Conservation (phyloP, 2,888 invertebrate species). For the Ashinkailepas kermadecensis region DNA sequence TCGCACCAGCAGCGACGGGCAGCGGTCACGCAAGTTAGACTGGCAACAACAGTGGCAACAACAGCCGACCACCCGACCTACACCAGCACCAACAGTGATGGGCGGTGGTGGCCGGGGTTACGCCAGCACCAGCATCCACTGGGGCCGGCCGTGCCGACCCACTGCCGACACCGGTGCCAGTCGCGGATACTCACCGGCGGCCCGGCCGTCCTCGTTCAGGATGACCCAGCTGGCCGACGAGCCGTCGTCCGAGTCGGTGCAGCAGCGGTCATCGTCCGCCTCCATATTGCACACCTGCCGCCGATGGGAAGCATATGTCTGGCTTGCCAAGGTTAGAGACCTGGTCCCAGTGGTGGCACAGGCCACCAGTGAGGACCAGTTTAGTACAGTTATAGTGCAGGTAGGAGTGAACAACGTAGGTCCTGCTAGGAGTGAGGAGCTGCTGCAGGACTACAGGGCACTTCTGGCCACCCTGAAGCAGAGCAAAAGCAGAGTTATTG, state of each 20-base stretch:
- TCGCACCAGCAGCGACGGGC: too few species aligned
- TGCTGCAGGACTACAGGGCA: too few species aligned
- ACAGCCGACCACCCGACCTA: neutral
- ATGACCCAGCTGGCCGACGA: constrained; percentile 10
- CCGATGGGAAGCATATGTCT: neutral
- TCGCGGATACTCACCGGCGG: neutral
- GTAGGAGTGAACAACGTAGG: too few species aligned
- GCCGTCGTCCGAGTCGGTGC: neutral
- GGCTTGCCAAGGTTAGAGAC: neutral
- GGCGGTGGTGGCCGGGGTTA: too few species aligned
- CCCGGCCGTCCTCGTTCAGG: neutral
- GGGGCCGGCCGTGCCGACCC: too few species aligned
- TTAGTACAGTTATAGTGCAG: neutral
- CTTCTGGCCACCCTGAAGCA: too few species aligned
- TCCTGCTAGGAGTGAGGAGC: too few species aligned
- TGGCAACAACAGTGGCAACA: too few species aligned
- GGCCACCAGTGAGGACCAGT: too few species aligned
- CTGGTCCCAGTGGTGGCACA: neutral
- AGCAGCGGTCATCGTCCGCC: neutral
- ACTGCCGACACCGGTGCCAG: neutral
- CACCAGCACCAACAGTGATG: neutral
- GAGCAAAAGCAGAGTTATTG: too few species aligned
- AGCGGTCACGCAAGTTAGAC: too few species aligned
- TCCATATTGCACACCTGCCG: neutral
- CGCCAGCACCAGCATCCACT: too few species aligned